phyloP scores from a whole-genome alignment of 2,113 vertebrate genomes.

The Anas platyrhynchos region DNA sequence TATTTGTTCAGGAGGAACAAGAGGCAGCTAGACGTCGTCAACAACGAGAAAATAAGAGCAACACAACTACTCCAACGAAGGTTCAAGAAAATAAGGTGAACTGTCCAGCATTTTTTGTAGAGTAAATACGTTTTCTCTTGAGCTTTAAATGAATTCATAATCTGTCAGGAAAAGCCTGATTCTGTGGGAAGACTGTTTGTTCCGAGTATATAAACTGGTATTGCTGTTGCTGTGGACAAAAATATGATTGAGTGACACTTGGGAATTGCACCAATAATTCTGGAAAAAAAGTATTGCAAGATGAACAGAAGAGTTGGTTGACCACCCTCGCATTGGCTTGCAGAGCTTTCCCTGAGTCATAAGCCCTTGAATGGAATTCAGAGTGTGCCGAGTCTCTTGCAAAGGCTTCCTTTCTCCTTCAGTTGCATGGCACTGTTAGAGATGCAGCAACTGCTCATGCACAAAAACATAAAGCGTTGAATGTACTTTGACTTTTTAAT shows the following conservation, averaged over 20 bases:
- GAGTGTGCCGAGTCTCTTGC: not conserved
- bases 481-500: not conserved
- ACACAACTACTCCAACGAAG: slow-evolving; percentile 94
- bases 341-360: not conserved
- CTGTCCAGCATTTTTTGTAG: not conserved
- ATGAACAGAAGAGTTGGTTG: not conserved
- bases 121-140: not conserved
- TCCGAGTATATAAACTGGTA: not conserved
- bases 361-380: not conserved
- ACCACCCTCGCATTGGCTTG: not conserved
- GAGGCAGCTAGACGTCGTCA: slow-evolving; percentile 93
- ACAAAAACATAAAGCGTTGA: not conserved
- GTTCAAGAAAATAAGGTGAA: slow-evolving; percentile 88
- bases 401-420: not conserved
- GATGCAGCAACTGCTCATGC: not conserved
- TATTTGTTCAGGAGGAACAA: slow-evolving; percentile 89
- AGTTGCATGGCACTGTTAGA: not conserved
- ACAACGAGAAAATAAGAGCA: slow-evolving; percentile 95
- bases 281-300: not conserved
- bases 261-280: not conserved
- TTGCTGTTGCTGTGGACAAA: not conserved
- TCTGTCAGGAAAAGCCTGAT: not conserved
- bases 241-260: not conserved
- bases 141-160: rapidly evolving
- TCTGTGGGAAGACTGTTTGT: not conserved